Base-by-base conservation (phyloP, 2,797 vertebrate genomes). In the Rhodeus uyekii region DNA sequence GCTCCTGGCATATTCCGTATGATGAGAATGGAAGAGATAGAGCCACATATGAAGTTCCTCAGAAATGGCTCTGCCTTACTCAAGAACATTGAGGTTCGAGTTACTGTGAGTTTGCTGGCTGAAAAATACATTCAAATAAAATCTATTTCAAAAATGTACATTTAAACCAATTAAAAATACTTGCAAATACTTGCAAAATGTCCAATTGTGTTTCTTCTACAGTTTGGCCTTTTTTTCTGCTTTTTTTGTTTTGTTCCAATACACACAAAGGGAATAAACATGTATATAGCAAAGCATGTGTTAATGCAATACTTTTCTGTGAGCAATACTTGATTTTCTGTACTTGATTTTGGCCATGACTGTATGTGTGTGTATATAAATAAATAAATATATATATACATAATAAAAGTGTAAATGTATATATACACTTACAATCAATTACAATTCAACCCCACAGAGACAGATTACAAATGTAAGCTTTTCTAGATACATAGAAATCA, bases 1-100 rank as follows among this genome's bases (percentile, higher is more conserved):
- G 90, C 71, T 95, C 96, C 0, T 99, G 98, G 97, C 98, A 99
- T 82, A 90, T 99, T 85, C 98, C 98, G 3, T 98, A 96, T 19
- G 97, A 98, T 79, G 93, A 96, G 76, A 84, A 85, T 2, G 86
- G 84, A 67, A 91, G 93, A 29, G 93, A 96, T 88, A 95, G 97
- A 89, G 92, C 92, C 36, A 94, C 94, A 2, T 96, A 94, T 79
- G 92, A 93, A 93, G 92, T 98, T 4, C 98, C 98, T 10, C 95
- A 93, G 74, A 95, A 89, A 55, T 99, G 98, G 97, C 93, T 99
- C 64, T 99, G 98, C 87, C 90, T 99, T 64, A 87, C 77, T 44
- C 91, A 76, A 44, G 80, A 83, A 27, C 50, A 71, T 7, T 88
- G 63, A 87, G 32, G 34, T 14, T 60, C 3, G 5, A 63, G 9